Base-by-base conservation (phyloP, 2,888 invertebrate genomes). In the Bugula neritina region DNA sequence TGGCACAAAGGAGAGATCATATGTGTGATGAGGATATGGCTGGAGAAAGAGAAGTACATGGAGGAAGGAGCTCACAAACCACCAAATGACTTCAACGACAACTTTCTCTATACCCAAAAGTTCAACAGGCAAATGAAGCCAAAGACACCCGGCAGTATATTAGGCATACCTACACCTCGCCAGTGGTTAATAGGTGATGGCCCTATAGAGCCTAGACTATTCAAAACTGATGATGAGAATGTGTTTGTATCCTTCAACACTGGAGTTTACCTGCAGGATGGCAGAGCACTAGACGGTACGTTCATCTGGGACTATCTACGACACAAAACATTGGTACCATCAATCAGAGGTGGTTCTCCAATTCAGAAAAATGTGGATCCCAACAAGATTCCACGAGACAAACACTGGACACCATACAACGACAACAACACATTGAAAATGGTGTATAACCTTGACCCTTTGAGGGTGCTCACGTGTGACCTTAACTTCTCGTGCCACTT, bases 391-490 rank as follows among this genome's bases (percentile, higher is more conserved):
- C 75, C 76, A 25, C 27, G 77, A n/a, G 77, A 77, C 74, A 77
- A 77, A 69, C 77, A 77, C 73, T 77, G 77, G 77, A 75, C 75
- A 74, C 55, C 72, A 35, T 54, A 71, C 35, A 52, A 2, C n/a
- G 71, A 71, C 1, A 35, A 73, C 29, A 77, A 73, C 25, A 55
- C 75, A 54, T 73, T 78, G 23, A 74, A 73, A 72, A 78, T 77
- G 70, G 77, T 78, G 0, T 77, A 78, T 71, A 78, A 76, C 69
- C 74, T 78, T n/a, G 78, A 78, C 69, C 78, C 78, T 5, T 72
- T 78, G 29, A 69, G 77, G 29, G 72, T 78, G 10, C 73, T 78
- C 69, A 71, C 75, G 43, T 78, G 78, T 57, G 55, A 72, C 0
- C 71, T 76, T 34, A 35, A 63, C 43, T 63, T 63, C 43, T 58